phyloP scores from a whole-genome alignment of 2,888 invertebrate species.

The Xylocampa areola region DNA sequence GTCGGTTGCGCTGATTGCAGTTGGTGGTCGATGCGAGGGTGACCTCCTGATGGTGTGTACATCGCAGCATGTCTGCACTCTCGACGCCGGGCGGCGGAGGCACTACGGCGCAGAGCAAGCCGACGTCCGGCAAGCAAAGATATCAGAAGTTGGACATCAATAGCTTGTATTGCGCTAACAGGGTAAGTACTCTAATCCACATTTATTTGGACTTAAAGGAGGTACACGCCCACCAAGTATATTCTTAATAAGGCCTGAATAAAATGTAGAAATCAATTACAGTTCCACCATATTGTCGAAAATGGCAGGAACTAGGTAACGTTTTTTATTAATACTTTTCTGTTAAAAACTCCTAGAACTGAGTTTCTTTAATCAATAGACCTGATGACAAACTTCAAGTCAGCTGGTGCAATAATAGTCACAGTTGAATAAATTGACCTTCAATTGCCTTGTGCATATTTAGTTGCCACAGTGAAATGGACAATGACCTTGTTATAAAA shows the following conservation, averaged over 20 bases:
- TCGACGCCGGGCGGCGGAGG: conserved; percentile 94
- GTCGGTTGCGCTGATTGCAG: conserved; percentile 79
- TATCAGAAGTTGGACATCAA: conserved; percentile 99
- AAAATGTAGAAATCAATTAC: conserved; percentile 1
- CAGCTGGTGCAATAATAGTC: conserved; percentile 30
- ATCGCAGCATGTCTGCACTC: conserved; percentile 99
- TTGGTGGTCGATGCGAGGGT: conserved; percentile 88
- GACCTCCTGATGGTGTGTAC: conserved; percentile 95
- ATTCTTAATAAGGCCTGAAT: conserved; percentile 23
- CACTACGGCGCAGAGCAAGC: conserved; percentile 89
- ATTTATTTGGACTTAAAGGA: conserved; percentile 30
- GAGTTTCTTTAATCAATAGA: background rate
- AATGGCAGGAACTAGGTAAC: background rate
- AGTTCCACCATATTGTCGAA: background rate
- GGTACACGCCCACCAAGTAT: conserved; percentile 47
- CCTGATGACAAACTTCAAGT: conserved; percentile 14
- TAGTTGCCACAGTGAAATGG: conserved; percentile 51
- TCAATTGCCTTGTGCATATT: conserved; percentile 50
- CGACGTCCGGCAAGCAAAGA: conserved; percentile 95
- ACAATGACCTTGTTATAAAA: conserved; percentile 56
- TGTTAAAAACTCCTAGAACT: background rate
- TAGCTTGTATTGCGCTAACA: conserved; percentile 97
- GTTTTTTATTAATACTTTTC: background rate
- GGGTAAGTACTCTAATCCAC: conserved; percentile 89
- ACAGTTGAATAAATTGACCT: conserved; percentile 64